Evolutionary conservation across 2,888 invertebrate genomes (phyloP).

Genomic region (Drosophila meridiana): DNA sequence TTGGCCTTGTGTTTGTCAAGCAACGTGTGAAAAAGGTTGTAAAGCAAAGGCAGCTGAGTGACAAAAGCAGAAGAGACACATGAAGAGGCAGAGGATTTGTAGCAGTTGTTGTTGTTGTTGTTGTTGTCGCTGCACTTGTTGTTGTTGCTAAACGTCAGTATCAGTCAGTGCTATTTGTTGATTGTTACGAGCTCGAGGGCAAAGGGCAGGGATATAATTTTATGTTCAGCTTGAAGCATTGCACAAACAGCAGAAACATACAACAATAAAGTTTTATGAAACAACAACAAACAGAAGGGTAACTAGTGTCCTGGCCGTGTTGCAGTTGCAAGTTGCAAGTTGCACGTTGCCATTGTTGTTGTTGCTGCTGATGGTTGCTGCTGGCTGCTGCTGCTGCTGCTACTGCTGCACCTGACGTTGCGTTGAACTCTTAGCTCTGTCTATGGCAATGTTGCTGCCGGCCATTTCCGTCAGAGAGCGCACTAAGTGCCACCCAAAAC

Average conservation of each 20-base stretch:
- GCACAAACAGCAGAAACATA: constrained; percentile 47
- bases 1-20: background rate
- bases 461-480: constrained; percentile 68
- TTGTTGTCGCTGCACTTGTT: constrained; percentile 15
- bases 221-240: constrained; percentile 58
- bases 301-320: constrained; percentile 37
- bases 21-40: background rate
- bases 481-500: constrained; percentile 60
- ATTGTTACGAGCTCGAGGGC: constrained; percentile 1
- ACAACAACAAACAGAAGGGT: constrained; percentile 60
- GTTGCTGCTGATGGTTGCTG: constrained; percentile 15
- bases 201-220: constrained; percentile 49
- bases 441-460: constrained; percentile 56
- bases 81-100: constrained; percentile 6
- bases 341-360: constrained; percentile 14
- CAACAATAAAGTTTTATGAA: constrained; percentile 77
- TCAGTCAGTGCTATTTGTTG: constrained; percentile 51
- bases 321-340: constrained; percentile 19
- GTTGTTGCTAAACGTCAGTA: constrained; percentile 33
- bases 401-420: constrained; percentile 71
- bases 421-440: constrained; percentile 70
- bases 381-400: constrained; percentile 11
- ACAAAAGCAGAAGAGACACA: constrained; percentile 2
- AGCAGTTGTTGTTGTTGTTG: constrained; percentile 22
- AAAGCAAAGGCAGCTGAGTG: background rate